These are phyloP conservation scores for Machaerirhynchus nigripectus DNA, from an alignment of 2,113 vertebrate species.

Conservation along the genomic window DNA sequence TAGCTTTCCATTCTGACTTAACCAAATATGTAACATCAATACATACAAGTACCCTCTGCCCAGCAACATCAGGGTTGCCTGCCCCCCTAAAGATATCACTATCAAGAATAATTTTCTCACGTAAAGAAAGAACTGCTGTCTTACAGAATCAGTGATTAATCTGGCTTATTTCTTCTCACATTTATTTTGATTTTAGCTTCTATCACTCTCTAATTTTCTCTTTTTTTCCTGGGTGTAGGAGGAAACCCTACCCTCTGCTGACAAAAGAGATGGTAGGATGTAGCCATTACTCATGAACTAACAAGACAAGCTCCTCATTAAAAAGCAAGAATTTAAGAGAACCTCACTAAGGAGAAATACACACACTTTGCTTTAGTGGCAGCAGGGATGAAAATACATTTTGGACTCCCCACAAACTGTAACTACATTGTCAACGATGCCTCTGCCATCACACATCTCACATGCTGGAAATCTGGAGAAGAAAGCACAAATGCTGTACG, in stretches of 20 bases:
- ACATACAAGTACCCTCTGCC: neutral
- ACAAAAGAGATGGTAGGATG: constrained; percentile 16
- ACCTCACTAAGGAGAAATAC: neutral
- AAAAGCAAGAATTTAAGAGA: neutral
- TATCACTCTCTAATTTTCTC: neutral
- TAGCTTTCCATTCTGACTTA: neutral
- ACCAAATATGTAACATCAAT: neutral
- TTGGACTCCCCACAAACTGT: neutral
- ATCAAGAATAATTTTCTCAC: neutral
- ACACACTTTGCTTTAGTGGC: neutral
- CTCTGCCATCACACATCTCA: neutral
- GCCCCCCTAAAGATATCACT: neutral
- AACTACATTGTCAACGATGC: neutral
- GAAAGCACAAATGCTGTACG: neutral
- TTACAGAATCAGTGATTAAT: neutral
- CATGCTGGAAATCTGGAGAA: neutral
- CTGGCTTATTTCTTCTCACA: neutral
- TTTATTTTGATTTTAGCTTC: constrained; percentile 20
- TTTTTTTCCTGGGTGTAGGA: neutral
- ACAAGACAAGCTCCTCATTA: constrained; percentile 7
- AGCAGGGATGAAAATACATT: neutral
- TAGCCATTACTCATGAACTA: constrained; percentile 24
- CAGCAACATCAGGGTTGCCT: rapidly evolving
- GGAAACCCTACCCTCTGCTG: neutral
- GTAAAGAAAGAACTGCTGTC: neutral